Evolutionary conservation across 1,140 invertebrate species (phyloP), one percentile per base, ranked within the genome.

Genomic region (Delia radicum): DNA sequence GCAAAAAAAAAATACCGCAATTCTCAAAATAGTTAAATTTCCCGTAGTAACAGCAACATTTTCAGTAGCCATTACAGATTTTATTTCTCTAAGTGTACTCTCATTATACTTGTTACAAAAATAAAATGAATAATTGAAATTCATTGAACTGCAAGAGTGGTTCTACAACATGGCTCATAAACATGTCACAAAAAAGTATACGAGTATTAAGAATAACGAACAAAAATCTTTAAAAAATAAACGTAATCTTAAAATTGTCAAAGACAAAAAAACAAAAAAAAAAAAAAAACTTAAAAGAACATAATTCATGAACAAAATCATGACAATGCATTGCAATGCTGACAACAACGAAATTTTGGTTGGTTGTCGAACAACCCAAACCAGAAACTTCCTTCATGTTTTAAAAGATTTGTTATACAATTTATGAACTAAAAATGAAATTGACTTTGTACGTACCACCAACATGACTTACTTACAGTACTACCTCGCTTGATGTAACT

Each of bases 101-200:
- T 42, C 12, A 3, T 42, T 42, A 15, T 42, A 42, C 37, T 42
- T 42, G 37, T 42, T 15, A 42, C 37, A 1, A 42, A 15, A 13
- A 42, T 12, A 42, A 24, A 69, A 69, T 33, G n/a, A 33, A 37
- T 69, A 69, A 69, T 69, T 69, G 65, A 18, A 37, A 69, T 69
- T 69, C 65, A 37, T 69, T 37, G 65, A 37, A 69, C 29, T 37
- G 65, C 29, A 33, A 69, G 29, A 69, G 65, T 37, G 18, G 65
- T 24, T 24, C 21, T 33, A 21, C n/a, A 33, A n/a, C 12, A 21
- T 31, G 18, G 65, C 18, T 24, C 65, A 69, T 69, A 69, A 69
- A 69, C 31, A 69, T 69, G 29, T 69, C 65, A 69, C 62, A 69
- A 69, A n/a, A 2, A 33, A 33, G 65, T 18, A 31, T 29, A 15